Evolutionary conservation across 2,888 invertebrate species (phyloP), one percentile per base, ranked within the genome.

Genomic region (Trilocha varians): DNA sequence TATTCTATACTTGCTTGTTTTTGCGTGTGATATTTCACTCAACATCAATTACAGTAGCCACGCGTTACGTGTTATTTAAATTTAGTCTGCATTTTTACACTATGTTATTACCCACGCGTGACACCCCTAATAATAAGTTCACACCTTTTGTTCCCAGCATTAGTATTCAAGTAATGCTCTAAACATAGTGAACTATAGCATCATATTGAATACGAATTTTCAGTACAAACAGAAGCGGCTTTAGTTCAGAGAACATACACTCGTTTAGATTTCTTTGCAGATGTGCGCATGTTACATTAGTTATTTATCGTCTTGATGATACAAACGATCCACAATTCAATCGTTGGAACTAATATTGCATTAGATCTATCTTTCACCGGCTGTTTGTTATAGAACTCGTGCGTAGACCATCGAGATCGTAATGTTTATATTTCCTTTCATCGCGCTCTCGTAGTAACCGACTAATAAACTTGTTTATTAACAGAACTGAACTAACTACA

Each of bases 361-460:
- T 46, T 48, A 46, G 49, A 59, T 62, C 61, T 62, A 80, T 76
- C 78, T 72, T 49, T 82, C 77, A 65, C 56, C 79, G 59, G 46
- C 47, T 42, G 44, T 47, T 46, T 49, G 48, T 65, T 50, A 71
- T 72, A 67, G 52, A 60, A 48, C 53, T 25, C 45, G 46, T 54
- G 54, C 46, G 47, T 52, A 53, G 55, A 55, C 54, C 57, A 60
- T 60, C 62, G 59, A 51, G 50, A 45, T 53, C 59, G 65, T 62
- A 62, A 56, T 66, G 64, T 73, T 63, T 66, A 62, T 9, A 25
- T 36, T 65, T 68, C 66, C 67, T 60, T 62, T 80, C 82, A 74
- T 70, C 76, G 70, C 52, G 55, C 59, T 62, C 57, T 64, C 61
- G 65, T 61, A 16, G 55, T 63, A 63, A 52, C 62, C 63, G 57